Evolutionary conservation across 1,140 invertebrate species (phyloP).

Genomic region (Panulirus ornatus): DNA sequence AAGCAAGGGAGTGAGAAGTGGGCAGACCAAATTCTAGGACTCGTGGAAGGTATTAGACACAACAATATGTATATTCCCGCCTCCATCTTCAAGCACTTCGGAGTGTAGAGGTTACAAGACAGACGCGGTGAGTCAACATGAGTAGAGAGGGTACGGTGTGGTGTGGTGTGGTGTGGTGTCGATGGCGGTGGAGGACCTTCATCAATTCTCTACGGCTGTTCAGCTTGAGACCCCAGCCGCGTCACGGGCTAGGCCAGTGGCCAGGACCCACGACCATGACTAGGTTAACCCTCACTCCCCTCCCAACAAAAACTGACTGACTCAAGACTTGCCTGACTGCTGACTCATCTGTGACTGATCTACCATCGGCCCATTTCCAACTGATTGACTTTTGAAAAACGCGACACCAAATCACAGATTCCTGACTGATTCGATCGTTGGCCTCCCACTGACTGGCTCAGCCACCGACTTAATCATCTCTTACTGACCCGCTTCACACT

Average conservation of each 20-base stretch:
- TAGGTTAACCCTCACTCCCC: background rate
- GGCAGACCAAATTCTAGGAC: background rate
- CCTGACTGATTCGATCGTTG: no score
- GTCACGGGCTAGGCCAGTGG: no score
- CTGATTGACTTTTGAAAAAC: no score
- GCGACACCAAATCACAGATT: no score
- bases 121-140: background rate
- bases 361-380: no score
- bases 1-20: background rate
- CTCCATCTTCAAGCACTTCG: background rate
- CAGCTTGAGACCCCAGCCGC: background rate
- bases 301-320: background rate
- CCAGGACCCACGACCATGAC: no score
- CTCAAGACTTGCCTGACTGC: no score
- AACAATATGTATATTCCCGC: background rate
- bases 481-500: no score
- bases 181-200: background rate
- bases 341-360: background rate
- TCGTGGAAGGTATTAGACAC: background rate
- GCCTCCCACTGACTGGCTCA: background rate
- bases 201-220: slow-evolving; percentile 38
- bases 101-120: background rate
- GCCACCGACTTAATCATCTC: background rate
- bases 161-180: background rate
- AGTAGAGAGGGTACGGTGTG: background rate